Evolutionary conservation across 2,888 invertebrate genomes (phyloP), one percentile per base, ranked within the genome.

Genomic region (Ametastegia equiseti): DNA sequence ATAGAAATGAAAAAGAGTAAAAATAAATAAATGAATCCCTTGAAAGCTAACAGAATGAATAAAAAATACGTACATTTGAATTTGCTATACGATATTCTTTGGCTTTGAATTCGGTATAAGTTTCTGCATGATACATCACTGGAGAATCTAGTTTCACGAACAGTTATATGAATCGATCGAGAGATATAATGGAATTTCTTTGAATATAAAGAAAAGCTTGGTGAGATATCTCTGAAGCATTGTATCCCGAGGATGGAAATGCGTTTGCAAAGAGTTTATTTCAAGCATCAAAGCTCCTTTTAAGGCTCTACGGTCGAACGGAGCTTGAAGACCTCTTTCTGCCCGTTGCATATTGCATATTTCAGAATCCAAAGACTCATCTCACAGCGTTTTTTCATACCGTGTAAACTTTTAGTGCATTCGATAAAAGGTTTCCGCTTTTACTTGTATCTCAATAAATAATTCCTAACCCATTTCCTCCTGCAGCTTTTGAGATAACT

Each of bases 251-350:
- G 6, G 2, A 6, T 39, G 9, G 5, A 50, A 13, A 39, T 23
- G 42, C 27, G 47, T n/a, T 50, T n/a, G 9, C 47, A 7, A 45
- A 47, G 45, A 47, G n/a, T 73, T 73, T 73, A 19, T 73, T 47
- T 50, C 73, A 47, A 73, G 50, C 73, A 27, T 33, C 47, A 33
- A 73, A 73, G 47, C 30, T 50, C 73, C 30, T 5, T 73, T 50
- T 30, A 13, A 73, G 33, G 33, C 33, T 50, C 50, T 19, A 45
- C 30, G 30, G 27, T 45, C 27, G 39, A 69, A 23, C 11, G 27
- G n/a, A 73, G 19, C 19, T 73, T 7, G 6, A 47, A 15, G 19
- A 47, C 19, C 30, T 47, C 30, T 73, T 50, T 30, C 50, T 23
- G 33, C 15, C 30, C 73, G 30, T 47, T 47, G 27, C 33, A 15